These are phyloP conservation scores for Thalassophryne amazonica DNA, from an alignment of 2,797 vertebrate species.

Conservation along the genomic window DNA sequence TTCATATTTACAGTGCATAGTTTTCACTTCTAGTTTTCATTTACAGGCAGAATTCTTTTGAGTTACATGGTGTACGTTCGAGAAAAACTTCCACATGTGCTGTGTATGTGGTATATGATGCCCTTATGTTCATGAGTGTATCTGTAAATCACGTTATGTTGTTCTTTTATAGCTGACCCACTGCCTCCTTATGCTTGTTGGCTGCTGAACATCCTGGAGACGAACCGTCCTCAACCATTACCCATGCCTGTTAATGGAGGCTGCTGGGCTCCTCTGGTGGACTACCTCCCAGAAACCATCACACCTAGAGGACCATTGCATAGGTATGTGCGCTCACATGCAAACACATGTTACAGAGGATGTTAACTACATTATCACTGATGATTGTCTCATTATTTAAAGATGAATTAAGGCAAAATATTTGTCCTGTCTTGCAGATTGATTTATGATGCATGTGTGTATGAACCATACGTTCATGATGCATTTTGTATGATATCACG, in stretches of 20 bases:
- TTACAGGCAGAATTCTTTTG: too few relatives aligned
- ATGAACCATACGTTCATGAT: not conserved
- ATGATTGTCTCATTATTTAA: too few relatives aligned
- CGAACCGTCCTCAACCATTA: conserved; percentile 91
- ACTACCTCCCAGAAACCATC: conserved; percentile 97
- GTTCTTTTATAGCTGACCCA: conserved; percentile 84
- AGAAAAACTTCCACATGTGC: too few relatives aligned
- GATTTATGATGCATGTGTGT: not conserved
- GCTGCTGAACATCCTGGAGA: conserved; percentile 91
- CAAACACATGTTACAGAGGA: not conserved
- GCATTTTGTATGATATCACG: not conserved
- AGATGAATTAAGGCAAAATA: not conserved
- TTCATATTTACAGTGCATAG: too few relatives aligned
- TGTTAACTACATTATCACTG: too few relatives aligned
- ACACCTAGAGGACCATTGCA: conserved; percentile 94
- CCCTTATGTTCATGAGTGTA: not conserved
- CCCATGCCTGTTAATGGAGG: conserved; percentile 97
- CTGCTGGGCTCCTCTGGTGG: conserved; percentile 97
- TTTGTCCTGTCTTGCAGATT: not conserved
- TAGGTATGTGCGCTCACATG: conserved; percentile 74
- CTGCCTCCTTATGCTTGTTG: conserved; percentile 94
- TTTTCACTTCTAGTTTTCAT: too few relatives aligned
- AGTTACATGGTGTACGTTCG: too few relatives aligned
- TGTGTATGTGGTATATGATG: too few relatives aligned
- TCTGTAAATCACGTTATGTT: too few relatives aligned